phyloP scores from a whole-genome alignment of 2,797 vertebrate genomes.

The Argya squamiceps region DNA sequence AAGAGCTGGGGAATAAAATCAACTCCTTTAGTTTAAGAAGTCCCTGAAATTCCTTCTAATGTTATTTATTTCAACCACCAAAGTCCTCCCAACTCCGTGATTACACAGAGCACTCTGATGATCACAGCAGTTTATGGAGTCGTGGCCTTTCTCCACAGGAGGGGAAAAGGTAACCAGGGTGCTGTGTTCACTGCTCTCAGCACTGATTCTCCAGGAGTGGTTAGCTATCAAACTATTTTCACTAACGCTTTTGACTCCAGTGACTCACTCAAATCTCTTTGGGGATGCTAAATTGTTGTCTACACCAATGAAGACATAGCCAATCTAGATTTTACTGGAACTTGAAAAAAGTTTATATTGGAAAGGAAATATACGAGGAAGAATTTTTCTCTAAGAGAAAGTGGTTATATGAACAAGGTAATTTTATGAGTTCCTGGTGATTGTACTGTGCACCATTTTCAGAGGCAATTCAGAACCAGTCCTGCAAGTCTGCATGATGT shows the following conservation, averaged over 20 bases:
- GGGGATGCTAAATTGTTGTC: not conserved
- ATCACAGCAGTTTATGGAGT: not conserved
- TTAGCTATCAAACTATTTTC: not conserved
- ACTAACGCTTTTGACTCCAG: not conserved
- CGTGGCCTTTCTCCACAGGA: not conserved
- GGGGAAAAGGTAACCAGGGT: not conserved
- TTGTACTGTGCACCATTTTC: not conserved
- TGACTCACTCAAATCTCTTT: not conserved
- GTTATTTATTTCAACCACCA: not conserved
- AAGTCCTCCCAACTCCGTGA: not conserved
- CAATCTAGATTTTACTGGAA: not conserved
- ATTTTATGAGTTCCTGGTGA: not conserved
- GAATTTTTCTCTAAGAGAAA: not conserved
- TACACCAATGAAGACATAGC: not conserved
- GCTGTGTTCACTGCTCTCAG: not conserved
- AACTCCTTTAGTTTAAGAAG: not conserved
- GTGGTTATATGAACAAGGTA: not conserved
- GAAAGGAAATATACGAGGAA: not conserved
- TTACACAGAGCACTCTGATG: not conserved
- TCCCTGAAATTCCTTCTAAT: not conserved
- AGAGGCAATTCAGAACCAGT: not conserved
- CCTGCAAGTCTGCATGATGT: not conserved
- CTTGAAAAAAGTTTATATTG: not conserved
- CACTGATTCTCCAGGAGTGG: not conserved
- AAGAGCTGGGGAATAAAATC: not conserved